Evolutionary conservation across 2,113 vertebrate genomes (phyloP).

Genomic region (Petrocephalus zakoni): DNA sequence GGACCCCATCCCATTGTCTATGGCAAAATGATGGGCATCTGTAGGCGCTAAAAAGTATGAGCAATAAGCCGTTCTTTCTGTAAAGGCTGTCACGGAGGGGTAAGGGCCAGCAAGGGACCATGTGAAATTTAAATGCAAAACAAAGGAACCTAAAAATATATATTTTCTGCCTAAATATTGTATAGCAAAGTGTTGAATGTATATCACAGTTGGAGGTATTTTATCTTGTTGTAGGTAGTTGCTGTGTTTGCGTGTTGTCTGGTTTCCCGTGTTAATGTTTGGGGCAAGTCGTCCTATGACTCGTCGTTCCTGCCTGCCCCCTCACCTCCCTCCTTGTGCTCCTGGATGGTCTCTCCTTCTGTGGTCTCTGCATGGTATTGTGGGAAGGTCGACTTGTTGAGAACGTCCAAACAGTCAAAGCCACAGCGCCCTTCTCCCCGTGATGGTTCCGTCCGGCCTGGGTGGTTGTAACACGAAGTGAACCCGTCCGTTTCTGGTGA

Average conservation of each 20-base stretch:
- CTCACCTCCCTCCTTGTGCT: neutral
- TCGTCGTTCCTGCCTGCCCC: neutral
- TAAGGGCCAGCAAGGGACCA: neutral
- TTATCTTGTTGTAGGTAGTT: neutral
- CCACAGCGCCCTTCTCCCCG: neutral
- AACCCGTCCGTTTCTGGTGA: neutral
- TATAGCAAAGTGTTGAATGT: neutral
- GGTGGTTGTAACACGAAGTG: neutral
- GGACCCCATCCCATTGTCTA: neutral
- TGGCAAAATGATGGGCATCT: neutral
- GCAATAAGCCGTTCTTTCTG: neutral
- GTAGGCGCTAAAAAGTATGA: neutral
- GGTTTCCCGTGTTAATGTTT: neutral
- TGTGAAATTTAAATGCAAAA: neutral
- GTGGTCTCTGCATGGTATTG: neutral
- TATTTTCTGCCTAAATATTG: constrained; percentile 11
- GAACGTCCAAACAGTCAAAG: neutral
- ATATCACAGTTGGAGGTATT: neutral
- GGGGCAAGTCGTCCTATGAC: neutral
- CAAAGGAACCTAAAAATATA: neutral
- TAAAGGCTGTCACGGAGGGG: neutral
- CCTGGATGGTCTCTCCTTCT: neutral
- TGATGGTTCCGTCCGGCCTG: neutral
- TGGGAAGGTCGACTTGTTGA: neutral
- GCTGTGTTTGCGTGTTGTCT: neutral